Conservation (phyloP, 2,113 vertebrate genomes). For the Leucopsar rothschildi region DNA sequence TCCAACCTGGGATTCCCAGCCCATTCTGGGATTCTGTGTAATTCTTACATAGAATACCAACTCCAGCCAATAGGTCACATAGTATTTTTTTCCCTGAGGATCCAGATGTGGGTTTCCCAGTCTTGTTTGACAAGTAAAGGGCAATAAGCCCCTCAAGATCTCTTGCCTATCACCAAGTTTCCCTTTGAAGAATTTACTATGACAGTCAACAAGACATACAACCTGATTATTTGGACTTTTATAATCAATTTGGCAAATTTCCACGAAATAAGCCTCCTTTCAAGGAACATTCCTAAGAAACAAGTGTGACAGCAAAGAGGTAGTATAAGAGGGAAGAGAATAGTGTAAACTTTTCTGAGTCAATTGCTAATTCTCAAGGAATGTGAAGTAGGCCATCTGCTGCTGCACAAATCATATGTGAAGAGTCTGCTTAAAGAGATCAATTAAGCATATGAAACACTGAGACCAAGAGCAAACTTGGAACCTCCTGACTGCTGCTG, state of each 20-base stretch:
- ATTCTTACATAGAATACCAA: neutral
- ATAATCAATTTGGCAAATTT: neutral
- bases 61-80: neutral
- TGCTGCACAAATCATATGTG: neutral
- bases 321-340: neutral
- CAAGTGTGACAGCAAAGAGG: neutral
- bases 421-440: neutral
- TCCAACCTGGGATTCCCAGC: neutral
- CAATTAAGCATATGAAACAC: neutral
- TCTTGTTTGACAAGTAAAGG: neutral
- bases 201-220: neutral
- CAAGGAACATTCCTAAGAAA: neutral
- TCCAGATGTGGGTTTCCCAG: neutral
- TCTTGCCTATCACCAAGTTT: neutral
- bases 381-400: neutral
- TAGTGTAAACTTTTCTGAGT: neutral
- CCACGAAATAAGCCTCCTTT: neutral
- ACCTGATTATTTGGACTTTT: neutral
- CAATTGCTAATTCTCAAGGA: neutral
- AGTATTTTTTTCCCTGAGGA: neutral
- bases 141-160: neutral
- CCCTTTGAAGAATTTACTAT: neutral
- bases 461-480: neutral
- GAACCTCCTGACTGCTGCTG: neutral
- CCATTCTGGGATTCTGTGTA: too few relatives aligned